Conservation (phyloP, 2,113 vertebrate genomes). For the Climacteris rufus region DNA sequence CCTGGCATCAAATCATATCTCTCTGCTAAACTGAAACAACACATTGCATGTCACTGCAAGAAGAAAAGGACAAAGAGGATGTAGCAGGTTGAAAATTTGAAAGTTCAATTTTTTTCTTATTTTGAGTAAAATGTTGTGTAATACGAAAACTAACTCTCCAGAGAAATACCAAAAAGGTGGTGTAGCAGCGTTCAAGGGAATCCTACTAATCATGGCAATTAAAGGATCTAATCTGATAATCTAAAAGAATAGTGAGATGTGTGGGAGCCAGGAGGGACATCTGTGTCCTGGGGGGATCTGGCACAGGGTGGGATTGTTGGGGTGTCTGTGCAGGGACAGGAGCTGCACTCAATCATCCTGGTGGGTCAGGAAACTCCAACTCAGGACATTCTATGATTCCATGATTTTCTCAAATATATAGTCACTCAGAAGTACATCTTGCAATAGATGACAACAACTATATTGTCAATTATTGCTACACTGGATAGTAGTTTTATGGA, state of each 20-base stretch:
- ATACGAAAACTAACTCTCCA: neutral
- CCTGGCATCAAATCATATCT: neutral
- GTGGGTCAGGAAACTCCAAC: too few species aligned
- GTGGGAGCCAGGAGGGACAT: neutral
- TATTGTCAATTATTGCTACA: neutral
- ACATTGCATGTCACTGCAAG: neutral
- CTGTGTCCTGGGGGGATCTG: neutral
- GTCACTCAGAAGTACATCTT: neutral
- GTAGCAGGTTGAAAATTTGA: neutral
- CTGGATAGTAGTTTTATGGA: neutral
- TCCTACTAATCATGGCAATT: neutral
- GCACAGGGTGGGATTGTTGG: neutral
- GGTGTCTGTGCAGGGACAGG: neutral
- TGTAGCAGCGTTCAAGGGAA: neutral
- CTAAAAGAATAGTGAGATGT: neutral
- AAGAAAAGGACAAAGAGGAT: neutral
- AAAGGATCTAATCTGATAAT: neutral
- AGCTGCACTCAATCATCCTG: rapidly evolving
- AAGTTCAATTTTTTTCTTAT: neutral
- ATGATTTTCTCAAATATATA: neutral
- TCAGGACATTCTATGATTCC: neutral
- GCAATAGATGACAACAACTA: neutral
- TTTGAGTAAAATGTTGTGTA: neutral
- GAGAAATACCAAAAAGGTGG: neutral
- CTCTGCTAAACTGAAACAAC: neutral